These are phyloP conservation scores for Phyllotreta striolata DNA, from an alignment of 2,888 invertebrate genomes.

Conservation along the genomic window DNA sequence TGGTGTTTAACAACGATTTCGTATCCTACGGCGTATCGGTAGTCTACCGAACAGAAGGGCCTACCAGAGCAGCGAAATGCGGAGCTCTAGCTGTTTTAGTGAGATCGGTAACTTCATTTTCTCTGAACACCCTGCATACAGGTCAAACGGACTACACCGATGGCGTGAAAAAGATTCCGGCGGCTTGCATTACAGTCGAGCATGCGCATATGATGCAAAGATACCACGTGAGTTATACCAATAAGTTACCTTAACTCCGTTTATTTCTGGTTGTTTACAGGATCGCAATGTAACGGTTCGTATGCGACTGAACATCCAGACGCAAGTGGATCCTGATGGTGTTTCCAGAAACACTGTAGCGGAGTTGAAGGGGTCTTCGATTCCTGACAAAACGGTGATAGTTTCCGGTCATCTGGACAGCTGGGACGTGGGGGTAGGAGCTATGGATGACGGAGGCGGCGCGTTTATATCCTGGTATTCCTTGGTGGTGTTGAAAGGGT, in stretches of 20 bases:
- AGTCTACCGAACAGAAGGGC: constrained; percentile 68
- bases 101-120: constrained; percentile 79
- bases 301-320: constrained; percentile 72
- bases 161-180: constrained; percentile 72
- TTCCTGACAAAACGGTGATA: constrained; percentile 70
- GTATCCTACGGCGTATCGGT: constrained; percentile 73
- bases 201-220: constrained; percentile 78
- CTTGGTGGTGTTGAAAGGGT: constrained; percentile 70
- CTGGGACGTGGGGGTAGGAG: constrained; percentile 88
- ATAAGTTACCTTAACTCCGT: background rate
- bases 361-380: constrained; percentile 68
- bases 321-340: constrained; percentile 64
- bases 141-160: constrained; percentile 72
- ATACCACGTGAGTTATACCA: constrained; percentile 47
- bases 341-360: constrained; percentile 77
- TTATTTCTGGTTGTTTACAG: constrained; percentile 34
- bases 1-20: constrained; percentile 76
- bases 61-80: constrained; percentile 70
- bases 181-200: constrained; percentile 79
- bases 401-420: constrained; percentile 86
- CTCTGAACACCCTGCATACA: constrained; percentile 80
- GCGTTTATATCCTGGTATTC: constrained; percentile 81
- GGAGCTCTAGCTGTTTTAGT: constrained; percentile 81
- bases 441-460: constrained; percentile 88
- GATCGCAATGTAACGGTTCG: constrained; percentile 58